Base-by-base conservation (phyloP, 2,888 invertebrate species). In the Oscheius sp. region DNA sequence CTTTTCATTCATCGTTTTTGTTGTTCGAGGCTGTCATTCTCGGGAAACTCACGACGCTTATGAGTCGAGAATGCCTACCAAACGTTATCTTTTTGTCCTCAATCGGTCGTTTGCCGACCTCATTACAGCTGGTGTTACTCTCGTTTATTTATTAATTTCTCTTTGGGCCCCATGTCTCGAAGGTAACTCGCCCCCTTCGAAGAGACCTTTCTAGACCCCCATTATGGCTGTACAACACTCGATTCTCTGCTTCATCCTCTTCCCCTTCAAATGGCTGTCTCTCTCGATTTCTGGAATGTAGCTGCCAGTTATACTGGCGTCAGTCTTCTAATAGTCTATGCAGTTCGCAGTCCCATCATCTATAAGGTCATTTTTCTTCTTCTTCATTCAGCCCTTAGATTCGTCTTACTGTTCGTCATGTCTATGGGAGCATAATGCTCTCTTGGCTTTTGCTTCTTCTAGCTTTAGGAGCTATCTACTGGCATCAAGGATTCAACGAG, bases 221-320 rank as follows among this genome's bases (percentile, higher is more conserved):
- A 64, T 34, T 20, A 48, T 12, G 65, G 65, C 17, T 65, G 65
- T 31, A 65, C 65, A 8, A 31, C 65, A 1, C 20, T 42, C 12
- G 65, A 65, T 2, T n/a, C 42, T 42, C 15, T 42, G 15, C 39
- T 34, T n/a, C 65, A 65, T 39, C 65, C 65, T 39, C 55, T 65
- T 17, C 65, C 65, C 4, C 53, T 65, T 37, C 33, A 74, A 65
- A 69, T 74, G 34, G 71, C 72, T 29, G 70, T 80, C 34, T 77
- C 78, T 25, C 65, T 80, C 29, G 73, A 80, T 64, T 80, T 79
- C 34, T 80, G 79, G 79, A 66, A 68, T 55, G 74, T 80, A 10
- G 74, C 77, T 27, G 53, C 73, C 10, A 73, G 73, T 33, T 80
- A 80, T 58, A 72, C 73, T 52, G 79, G 80, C 15, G 76, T 80